Base-by-base conservation (phyloP, 2,888 invertebrate genomes). In the Tenthredo mesomela region DNA sequence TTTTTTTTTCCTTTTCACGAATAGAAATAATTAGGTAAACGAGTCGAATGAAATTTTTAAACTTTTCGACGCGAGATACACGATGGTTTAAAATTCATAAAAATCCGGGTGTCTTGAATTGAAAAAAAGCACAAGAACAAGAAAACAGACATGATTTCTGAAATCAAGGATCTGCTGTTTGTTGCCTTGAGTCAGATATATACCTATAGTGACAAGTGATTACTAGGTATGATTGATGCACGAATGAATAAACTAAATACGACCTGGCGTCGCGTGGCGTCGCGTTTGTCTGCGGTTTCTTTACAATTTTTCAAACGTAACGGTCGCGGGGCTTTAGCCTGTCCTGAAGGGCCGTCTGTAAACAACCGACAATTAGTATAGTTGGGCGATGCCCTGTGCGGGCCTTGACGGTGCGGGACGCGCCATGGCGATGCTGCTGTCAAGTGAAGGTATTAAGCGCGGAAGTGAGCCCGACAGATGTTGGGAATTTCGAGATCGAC, bases 381-480 rank as follows among this genome's bases (percentile, higher is more conserved):
- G 70, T 70, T 73, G 71, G 77, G 29, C 47, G 77, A 77, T 77
- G 77, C 77, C 77, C 77, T 25, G 77, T 3, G 15, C 54, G 47
- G 43, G 73, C 67, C 67, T 73, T 54, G 50, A 33, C 37, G 82
- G 37, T 70, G 29, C 29, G 67, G 82, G 61, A 47, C 71, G 37
- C 25, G n/a, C 50, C 10, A 75, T 47, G 18, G 65, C 86, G 89
- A 87, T 87, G 90, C 89, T 91, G 91, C 91, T 91, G 91, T 91
- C 90, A 91, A 91, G 90, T 89, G 91, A 90, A 90, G 88, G 88
- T 88, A 88, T 88, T 87, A 88, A 89, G 88, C 89, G 89, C 88
- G 89, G 89, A 88, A 89, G 89, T 89, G 90, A 89, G 88, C 88
- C 85, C 89, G 90, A 91, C 90, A 91, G 91, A 91, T 91, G 92